Base-by-base conservation (phyloP, 1,140 invertebrate species). In the Drosophila grimshawi region DNA sequence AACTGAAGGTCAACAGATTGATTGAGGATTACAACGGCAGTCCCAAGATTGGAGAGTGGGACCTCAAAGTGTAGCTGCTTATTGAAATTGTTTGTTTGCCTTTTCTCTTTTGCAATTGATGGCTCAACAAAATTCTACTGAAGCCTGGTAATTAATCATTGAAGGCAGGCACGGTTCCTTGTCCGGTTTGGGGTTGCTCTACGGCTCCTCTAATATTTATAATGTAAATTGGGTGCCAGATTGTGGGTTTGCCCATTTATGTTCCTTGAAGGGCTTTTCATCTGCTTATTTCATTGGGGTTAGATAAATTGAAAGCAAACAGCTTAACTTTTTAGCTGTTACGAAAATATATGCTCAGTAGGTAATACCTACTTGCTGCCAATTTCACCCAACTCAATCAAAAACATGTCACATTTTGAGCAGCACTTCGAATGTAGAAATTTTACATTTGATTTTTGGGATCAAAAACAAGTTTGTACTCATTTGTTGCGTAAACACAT, bases 81-180 rank as follows among this genome's bases (percentile, higher is more conserved):
- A 81, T 81, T 79, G 79, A 80, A 86, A 78, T 78, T 77, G 73
- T 70, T 86, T 55, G 59, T 57, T 69, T 57, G 57, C 52, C 32
- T 56, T 32, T 29, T 46, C 53, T 55, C 27, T 32, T 39, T 37
- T 11, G 64, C 72, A 77, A 88, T 88, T 86, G 83, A 86, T 88
- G 85, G 72, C 72, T 52, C 60, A 66, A 72, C 72, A 71, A 86
- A 88, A 77, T 56, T 79, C 61, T 61, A 67, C 67, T 57, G 72
- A 88, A 79, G 65, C 76, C 83, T 70, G 73, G 72, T 83, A 88
- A 86, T 86, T 86, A 86, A 86, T 86, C 82, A 86, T 79, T 86
- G 37, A 4, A 30, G 49, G 8, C 19, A 10, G 19, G 19, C 19
- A n/a, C 10, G 45, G 10, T 19, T 6, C 37, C 7, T 6, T 27